A percentile compares a stretch with the other conserved stretches of the same genome.
These are phyloP conservation scores for Macrosiphum euphorbiae DNA, from an alignment of 2,888 invertebrate genomes.

Conservation along the genomic window DNA sequence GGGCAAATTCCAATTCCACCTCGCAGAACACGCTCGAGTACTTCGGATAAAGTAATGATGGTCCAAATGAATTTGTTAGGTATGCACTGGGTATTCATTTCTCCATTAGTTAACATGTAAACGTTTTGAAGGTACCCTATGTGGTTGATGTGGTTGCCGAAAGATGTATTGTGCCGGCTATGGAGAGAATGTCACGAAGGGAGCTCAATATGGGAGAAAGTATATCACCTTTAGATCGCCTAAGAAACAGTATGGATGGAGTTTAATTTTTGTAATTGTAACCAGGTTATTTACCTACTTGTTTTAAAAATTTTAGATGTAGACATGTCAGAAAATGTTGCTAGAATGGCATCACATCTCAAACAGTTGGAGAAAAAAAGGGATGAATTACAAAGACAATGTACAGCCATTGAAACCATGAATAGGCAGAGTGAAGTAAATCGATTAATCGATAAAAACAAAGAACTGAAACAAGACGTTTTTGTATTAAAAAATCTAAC, in stretches of 20 bases:
- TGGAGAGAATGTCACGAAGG: constrained; percentile 56
- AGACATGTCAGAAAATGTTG: constrained; percentile 62
- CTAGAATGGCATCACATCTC: constrained; percentile 60
- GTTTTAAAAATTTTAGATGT: constrained; percentile 41
- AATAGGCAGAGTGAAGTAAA: constrained; percentile 60
- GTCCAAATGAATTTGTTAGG: not conserved
- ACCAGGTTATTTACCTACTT: not conserved
- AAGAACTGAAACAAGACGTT: constrained; percentile 74
- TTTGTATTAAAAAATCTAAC: constrained; percentile 83
- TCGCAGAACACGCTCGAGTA: constrained; percentile 48
- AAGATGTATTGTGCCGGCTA: constrained; percentile 52
- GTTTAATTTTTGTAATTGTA: not conserved
- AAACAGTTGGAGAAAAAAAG: constrained; percentile 63
- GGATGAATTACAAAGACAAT: constrained; percentile 58
- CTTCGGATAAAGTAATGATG: constrained; percentile 49
- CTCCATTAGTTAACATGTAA: not conserved
- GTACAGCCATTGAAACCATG: constrained; percentile 57
- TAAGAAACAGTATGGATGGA: constrained; percentile 52
- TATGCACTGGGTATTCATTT: not conserved
- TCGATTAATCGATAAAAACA: constrained; percentile 55
- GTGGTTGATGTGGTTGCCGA: constrained; percentile 50
- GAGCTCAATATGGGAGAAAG: constrained; percentile 41
- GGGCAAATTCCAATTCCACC: constrained; percentile 54
- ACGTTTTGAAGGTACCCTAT: constrained; percentile 34
- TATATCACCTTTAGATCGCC: constrained; percentile 58